Evolutionary conservation across 1,140 invertebrate species (phyloP), one percentile per base, ranked within the genome.

Genomic region (Cotesia glomerata): DNA sequence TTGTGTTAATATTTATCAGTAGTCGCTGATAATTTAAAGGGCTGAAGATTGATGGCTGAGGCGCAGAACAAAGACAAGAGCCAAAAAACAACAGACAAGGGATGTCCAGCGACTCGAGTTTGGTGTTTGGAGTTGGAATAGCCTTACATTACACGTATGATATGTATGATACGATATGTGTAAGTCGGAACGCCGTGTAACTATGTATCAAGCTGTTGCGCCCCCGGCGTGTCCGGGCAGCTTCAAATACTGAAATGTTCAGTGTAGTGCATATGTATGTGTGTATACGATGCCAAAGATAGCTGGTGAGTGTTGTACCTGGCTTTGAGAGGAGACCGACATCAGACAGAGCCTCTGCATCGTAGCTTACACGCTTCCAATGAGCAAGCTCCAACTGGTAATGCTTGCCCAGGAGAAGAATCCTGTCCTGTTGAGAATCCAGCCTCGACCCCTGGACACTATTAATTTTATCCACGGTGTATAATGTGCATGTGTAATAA

Each of bases 151-250:
- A 26, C 26, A 26, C 26, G 1, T 26, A 26, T 26, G 26, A 26
- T 26, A 26, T 26, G 26, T 26, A 26, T 26, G 66, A 45, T 9
- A 66, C 26, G 49, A 68, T 14, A 51, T 5, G 52, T 54, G 52
- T 54, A 54, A 77, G 81, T 79, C 81, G 81, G 78, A 84, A 83
- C 81, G 82, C 79, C 83, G 82, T 86, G 84, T 86, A 86, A 86
- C 84, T 84, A 86, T 86, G 84, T 85, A 86, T 85, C 84, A 86
- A 84, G 82, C 85, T 84, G 83, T 85, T 86, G 84, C 83, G 85
- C 84, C 84, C 84, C 82, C 81, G 84, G 84, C 84, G 83, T 82
- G 85, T 85, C 81, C 83, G 80, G 1, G 80, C 82, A 80, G 83
- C 84, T 77, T 77, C 79, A 82, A 79, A 83, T 81, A 80, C 39